These are phyloP conservation scores for Neoascia interrupta DNA, from an alignment of 2,888 invertebrate genomes.

Conservation along the genomic window DNA sequence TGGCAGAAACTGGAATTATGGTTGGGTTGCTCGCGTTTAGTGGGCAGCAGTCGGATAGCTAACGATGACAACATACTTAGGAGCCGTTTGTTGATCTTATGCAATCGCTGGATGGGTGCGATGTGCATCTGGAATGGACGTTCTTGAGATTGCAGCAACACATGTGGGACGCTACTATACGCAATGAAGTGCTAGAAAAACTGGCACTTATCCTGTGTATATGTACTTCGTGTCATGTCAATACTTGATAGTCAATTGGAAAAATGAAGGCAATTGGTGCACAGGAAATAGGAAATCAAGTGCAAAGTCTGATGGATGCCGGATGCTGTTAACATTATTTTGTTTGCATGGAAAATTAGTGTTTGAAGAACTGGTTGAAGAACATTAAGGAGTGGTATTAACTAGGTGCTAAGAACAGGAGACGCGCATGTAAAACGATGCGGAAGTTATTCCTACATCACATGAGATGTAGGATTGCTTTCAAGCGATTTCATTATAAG, in stretches of 20 bases:
- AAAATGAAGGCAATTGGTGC: slow-evolving; percentile 10
- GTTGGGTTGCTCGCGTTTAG: slow-evolving; percentile 28
- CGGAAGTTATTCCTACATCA: too few species aligned
- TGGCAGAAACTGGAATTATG: slow-evolving; percentile 56
- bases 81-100: slow-evolving; percentile 45
- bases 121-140: slow-evolving; percentile 17
- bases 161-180: slow-evolving; percentile 25
- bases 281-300: slow-evolving; percentile 60
- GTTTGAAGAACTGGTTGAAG: background rate
- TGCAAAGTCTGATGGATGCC: slow-evolving; percentile 23
- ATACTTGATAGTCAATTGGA: too few species aligned
- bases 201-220: slow-evolving; percentile 10
- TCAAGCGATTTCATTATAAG: too few species aligned
- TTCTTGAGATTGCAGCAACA: background rate
- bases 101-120: slow-evolving; percentile 28
- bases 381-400: background rate
- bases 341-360: background rate
- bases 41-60: slow-evolving; percentile 22
- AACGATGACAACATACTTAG: slow-evolving; percentile 55
- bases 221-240: too few species aligned
- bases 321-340: slow-evolving; percentile 45
- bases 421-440: too few species aligned
- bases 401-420: slow-evolving; percentile 1
- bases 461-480: too few species aligned
- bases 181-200: background rate